Evolutionary conservation across 2,888 invertebrate species (phyloP), one percentile per base, ranked within the genome.

Genomic region (Eurois occulta): DNA sequence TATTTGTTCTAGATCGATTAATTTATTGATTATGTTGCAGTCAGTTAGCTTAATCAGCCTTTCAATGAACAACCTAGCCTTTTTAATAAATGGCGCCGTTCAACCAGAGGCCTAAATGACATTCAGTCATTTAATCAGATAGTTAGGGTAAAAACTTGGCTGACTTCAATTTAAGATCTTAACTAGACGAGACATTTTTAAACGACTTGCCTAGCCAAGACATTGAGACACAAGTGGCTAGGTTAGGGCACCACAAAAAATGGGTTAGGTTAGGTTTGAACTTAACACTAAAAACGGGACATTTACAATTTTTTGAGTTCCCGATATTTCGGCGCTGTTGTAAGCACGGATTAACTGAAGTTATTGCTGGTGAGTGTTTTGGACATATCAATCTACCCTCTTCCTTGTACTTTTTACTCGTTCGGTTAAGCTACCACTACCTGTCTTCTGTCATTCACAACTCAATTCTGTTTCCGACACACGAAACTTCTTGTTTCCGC

Each of bases 1-100:
- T 87, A 81, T 79, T 79, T 78, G 41, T 48, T 35, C 21, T 46
- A 13, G n/a, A n/a, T 78, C 65, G 24, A 72, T 77, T 65, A 18
- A 77, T 58, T 72, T 66, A 72, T 1, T 66, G 78, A 32, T 13
- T n/a, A 72, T n/a, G 38, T 24, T 38, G 38, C 60, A 60, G 60
- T 1, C 18, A 60, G 32, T 28, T 60, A 28, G 2, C 16, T 58
- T 60, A 16, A 28, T 8, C 28, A 58, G 28, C 28, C 16, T 58
- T 60, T 60, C 3, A 32, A 60, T 60, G 18, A 60, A 60, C 3
- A 60, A 18, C 18, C 18, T 60, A 60, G 7, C 8, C 2, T 18
- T 32, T n/a, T 32, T n/a, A n/a, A n/a, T n/a, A n/a, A n/a, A n/a
- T n/a, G n/a, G n/a, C n/a, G n/a, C n/a, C n/a, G n/a, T n/a, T n/a